These are phyloP conservation scores for Embidobia sp. DNA, from an alignment of 2,888 invertebrate species.

Conservation along the genomic window DNA sequence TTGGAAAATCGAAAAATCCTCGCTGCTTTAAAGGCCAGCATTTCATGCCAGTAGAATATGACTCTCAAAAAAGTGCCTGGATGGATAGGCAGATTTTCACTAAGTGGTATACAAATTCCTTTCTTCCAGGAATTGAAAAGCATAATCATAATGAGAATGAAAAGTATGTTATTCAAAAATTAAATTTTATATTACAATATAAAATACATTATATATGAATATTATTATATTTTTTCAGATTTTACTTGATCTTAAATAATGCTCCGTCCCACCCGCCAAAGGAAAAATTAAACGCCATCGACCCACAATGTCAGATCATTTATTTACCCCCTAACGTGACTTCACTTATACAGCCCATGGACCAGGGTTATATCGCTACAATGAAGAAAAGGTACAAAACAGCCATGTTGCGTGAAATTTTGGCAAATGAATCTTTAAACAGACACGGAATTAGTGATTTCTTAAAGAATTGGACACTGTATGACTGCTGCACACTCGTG, in stretches of 20 bases:
- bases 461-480: not conserved
- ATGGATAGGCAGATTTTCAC: not conserved
- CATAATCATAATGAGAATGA: not conserved
- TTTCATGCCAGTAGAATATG: not conserved
- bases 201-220: not conserved
- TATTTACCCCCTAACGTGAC: constrained; percentile 1
- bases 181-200: no score
- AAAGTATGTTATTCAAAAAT: not conserved
- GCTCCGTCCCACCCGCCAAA: not conserved
- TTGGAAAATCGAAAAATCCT: constrained; percentile 70
- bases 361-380: not conserved
- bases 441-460: not conserved
- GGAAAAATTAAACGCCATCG: not conserved
- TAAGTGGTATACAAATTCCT: not conserved
- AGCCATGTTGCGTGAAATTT: not conserved
- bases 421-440: not conserved
- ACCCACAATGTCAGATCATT: not conserved
- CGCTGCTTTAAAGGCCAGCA: not conserved
- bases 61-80: not conserved
- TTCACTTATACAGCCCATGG: not conserved
- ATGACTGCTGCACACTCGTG: not conserved
- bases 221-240: not conserved
- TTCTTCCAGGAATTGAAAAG: not conserved
- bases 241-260: constrained; percentile 1
- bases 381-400: not conserved